Conservation (phyloP, 2,113 vertebrate species). For the Sander lucioperca region DNA sequence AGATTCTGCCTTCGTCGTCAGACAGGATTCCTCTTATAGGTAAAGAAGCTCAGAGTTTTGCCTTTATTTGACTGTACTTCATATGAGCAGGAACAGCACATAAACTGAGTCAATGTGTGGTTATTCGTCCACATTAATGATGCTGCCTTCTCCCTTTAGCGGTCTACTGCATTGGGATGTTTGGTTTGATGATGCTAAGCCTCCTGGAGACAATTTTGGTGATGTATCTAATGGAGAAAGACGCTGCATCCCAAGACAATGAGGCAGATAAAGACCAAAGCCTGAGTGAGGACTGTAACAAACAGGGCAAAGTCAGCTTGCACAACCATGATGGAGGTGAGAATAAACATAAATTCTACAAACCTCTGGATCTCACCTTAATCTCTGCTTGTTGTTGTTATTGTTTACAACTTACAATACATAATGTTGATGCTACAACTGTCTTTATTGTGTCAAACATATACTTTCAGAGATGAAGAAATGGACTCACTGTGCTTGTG, state of each 20-base stretch:
- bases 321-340: conserved; percentile 9
- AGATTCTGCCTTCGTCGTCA: conserved; percentile 77
- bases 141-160: conserved; percentile 20
- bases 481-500: background rate
- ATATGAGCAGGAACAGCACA: background rate
- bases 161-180: conserved; percentile 76
- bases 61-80: background rate
- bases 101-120: background rate
- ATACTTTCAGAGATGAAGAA: conserved; percentile 7
- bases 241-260: conserved; percentile 1
- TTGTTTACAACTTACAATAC: background rate
- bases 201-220: conserved; percentile 82
- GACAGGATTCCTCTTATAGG: conserved; percentile 77
- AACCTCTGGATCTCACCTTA: background rate
- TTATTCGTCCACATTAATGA: background rate
- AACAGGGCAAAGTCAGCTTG: background rate
- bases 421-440: background rate
- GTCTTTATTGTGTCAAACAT: background rate
- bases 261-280: background rate
- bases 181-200: conserved; percentile 83
- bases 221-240: conserved; percentile 72
- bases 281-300: conserved; percentile 10
- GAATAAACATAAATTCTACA: background rate
- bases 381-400: background rate
- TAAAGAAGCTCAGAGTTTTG: conserved; percentile 23